These are phyloP conservation scores for Dyspetes luteomarginatus DNA, from an alignment of 2,888 invertebrate species.

Conservation along the genomic window DNA sequence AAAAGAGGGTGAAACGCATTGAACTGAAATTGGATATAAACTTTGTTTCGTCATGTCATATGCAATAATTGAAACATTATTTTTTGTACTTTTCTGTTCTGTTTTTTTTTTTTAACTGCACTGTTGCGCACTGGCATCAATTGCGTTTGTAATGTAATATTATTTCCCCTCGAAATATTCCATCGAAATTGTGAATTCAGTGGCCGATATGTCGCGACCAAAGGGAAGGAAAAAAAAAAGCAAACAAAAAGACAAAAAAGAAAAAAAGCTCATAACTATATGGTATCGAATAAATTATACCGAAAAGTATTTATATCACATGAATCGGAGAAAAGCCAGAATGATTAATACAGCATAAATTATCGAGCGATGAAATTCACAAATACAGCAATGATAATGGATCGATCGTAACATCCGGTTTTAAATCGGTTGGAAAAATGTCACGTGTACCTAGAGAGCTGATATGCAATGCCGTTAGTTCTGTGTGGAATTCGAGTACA, in stretches of 20 bases:
- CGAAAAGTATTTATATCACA: slow-evolving; percentile 45
- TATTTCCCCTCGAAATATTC: slow-evolving; percentile 13
- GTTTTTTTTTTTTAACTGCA: background rate
- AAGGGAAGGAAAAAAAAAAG: background rate
- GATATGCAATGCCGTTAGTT: slow-evolving; percentile 30
- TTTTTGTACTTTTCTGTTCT: background rate
- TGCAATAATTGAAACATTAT: too few species aligned
- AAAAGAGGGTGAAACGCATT: too few species aligned
- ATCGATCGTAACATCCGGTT: slow-evolving; percentile 60
- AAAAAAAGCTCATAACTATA: background rate
- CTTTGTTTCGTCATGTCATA: too few species aligned
- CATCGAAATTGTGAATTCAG: slow-evolving; percentile 10
- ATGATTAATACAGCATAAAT: slow-evolving; percentile 53
- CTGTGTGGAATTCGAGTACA: background rate
- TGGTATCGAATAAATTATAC: slow-evolving; percentile 49
- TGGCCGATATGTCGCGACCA: background rate
- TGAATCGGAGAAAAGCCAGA: slow-evolving; percentile 48
- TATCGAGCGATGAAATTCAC: slow-evolving; percentile 41
- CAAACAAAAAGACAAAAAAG: background rate
- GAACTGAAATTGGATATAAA: too few species aligned
- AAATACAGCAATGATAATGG: background rate
- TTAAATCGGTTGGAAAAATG: slow-evolving; percentile 54
- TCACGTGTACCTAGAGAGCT: slow-evolving; percentile 18
- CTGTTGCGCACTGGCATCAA: slow-evolving; percentile 9
- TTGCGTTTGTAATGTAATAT: slow-evolving; percentile 12